These are phyloP conservation scores for Notodonta dromedarius DNA, from an alignment of 2,888 invertebrate genomes.

Conservation along the genomic window DNA sequence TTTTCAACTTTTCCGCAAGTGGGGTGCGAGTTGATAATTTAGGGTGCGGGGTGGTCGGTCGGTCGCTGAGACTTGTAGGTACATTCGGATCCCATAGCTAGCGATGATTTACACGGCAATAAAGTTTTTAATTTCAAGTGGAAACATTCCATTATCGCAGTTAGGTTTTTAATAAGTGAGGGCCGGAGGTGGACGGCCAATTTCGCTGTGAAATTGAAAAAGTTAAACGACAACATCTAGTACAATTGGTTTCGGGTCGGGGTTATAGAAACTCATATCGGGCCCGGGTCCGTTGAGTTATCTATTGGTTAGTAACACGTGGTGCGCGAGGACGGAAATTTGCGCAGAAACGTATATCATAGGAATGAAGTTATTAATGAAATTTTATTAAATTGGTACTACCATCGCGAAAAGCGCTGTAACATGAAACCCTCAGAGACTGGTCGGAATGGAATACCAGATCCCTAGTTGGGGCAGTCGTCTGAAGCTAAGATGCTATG, in stretches of 20 bases:
- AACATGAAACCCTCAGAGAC: too few species aligned
- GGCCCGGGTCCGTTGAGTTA: constrained; percentile 29
- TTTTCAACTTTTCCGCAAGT: constrained; percentile 46
- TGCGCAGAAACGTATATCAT: neutral
- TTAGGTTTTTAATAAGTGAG: constrained; percentile 65
- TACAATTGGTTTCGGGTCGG: constrained; percentile 51
- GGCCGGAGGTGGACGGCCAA: constrained; percentile 54
- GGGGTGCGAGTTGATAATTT: constrained; percentile 52
- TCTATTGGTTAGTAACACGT: constrained; percentile 37
- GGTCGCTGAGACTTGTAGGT: constrained; percentile 48
- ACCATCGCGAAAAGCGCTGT: neutral
- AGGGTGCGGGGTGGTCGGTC: constrained; percentile 45
- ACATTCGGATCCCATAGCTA: constrained; percentile 47
- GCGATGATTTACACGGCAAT: constrained; percentile 61
- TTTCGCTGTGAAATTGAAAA: constrained; percentile 67
- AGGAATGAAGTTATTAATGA: constrained; percentile 5
- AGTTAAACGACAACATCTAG: constrained; percentile 62
- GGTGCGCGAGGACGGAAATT: constrained; percentile 40
- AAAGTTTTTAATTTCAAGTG: constrained; percentile 67
- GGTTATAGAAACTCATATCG: constrained; percentile 44
- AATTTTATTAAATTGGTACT: neutral
- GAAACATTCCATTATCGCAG: constrained; percentile 62
- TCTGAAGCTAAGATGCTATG: too few species aligned
- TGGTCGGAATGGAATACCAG: too few species aligned
- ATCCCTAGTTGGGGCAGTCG: too few species aligned